A percentile compares a stretch with the other conserved stretches of the same genome.
Conservation (phyloP, 2,797 vertebrate genomes). For the Rhodeus uyekii region DNA sequence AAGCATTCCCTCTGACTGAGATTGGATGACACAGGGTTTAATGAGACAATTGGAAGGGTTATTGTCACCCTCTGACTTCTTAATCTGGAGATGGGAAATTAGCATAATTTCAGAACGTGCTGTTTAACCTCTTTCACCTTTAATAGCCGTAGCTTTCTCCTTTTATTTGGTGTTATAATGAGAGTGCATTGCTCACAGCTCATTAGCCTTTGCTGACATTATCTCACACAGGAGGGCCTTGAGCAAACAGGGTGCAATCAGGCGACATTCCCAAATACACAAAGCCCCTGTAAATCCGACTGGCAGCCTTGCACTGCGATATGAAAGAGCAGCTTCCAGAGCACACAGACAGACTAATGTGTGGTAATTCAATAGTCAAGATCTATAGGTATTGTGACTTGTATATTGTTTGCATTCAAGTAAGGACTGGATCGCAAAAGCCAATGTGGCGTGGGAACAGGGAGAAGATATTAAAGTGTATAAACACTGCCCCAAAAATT, state of each 20-base stretch:
- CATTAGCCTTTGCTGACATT: slow-evolving; percentile 58
- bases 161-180: slow-evolving; percentile 61
- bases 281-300: slow-evolving; percentile 50
- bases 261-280: slow-evolving; percentile 52
- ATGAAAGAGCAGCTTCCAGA: slow-evolving; percentile 39
- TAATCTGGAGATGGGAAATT: slow-evolving; percentile 70
- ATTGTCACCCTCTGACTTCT: slow-evolving; percentile 72
- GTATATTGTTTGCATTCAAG: slow-evolving; percentile 41
- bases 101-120: slow-evolving; percentile 67
- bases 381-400: slow-evolving; percentile 42
- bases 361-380: slow-evolving; percentile 44
- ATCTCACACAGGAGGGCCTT: slow-evolving; percentile 51
- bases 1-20: slow-evolving; percentile 50
- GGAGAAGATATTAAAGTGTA: background rate
- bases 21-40: slow-evolving; percentile 61
- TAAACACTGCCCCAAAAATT: too few species aligned
- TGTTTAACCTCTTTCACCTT: slow-evolving; percentile 64
- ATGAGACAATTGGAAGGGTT: slow-evolving; percentile 70
- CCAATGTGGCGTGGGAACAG: slow-evolving; percentile 30
- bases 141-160: slow-evolving; percentile 62
- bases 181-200: slow-evolving; percentile 61
- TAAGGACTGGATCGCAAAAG: slow-evolving; percentile 25
- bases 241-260: slow-evolving; percentile 56
- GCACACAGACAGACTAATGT: slow-evolving; percentile 25
- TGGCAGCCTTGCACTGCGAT: slow-evolving; percentile 23